These are phyloP conservation scores for Choreutis nemorana DNA, from an alignment of 2,888 invertebrate genomes.

Conservation along the genomic window DNA sequence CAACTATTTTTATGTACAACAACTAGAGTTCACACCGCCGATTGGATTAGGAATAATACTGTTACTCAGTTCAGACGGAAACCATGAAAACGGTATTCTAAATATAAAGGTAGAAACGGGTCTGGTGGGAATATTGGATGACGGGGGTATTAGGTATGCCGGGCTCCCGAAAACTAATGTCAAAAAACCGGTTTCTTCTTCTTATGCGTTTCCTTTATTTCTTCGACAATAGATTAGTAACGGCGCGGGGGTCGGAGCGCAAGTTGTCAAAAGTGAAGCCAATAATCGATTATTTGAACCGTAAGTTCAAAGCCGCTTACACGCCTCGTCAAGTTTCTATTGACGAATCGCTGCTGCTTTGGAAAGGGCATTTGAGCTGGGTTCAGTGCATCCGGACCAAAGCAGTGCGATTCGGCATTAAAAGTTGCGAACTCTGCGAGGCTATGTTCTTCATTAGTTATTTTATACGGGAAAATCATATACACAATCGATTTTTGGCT, in stretches of 20 bases:
- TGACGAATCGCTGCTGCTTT: conserved; percentile 13
- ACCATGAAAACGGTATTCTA: conserved; percentile 9
- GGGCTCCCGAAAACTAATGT: conserved; percentile 10
- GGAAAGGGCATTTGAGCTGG: conserved; percentile 13
- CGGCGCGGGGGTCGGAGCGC: conserved; percentile 6
- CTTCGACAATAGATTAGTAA: conserved; percentile 11
- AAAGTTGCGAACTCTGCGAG: conserved; percentile 11
- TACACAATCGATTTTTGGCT: conserved; percentile 8
- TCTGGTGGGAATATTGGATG: conserved; percentile 14
- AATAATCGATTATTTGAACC: conserved; percentile 8
- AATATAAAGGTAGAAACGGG: conserved; percentile 10
- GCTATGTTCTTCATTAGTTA: conserved; percentile 9
- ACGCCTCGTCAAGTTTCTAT: conserved; percentile 9
- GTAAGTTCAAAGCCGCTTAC: conserved; percentile 10
- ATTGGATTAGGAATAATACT: conserved; percentile 9
- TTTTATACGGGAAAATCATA: conserved; percentile 12
- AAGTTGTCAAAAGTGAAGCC: conserved; percentile 10
- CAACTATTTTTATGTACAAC: too few relatives aligned
- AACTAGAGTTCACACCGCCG: too few relatives aligned
- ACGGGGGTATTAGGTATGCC: conserved; percentile 13
- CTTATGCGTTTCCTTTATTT: conserved; percentile 12
- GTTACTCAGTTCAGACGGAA: conserved; percentile 9
- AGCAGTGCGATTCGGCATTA: conserved; percentile 13
- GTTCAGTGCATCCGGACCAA: conserved; percentile 13
- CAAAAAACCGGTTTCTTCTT: conserved; percentile 9